Evolutionary conservation across 2,888 invertebrate genomes (phyloP).

Genomic region (Xestoiulus laeticollis): DNA sequence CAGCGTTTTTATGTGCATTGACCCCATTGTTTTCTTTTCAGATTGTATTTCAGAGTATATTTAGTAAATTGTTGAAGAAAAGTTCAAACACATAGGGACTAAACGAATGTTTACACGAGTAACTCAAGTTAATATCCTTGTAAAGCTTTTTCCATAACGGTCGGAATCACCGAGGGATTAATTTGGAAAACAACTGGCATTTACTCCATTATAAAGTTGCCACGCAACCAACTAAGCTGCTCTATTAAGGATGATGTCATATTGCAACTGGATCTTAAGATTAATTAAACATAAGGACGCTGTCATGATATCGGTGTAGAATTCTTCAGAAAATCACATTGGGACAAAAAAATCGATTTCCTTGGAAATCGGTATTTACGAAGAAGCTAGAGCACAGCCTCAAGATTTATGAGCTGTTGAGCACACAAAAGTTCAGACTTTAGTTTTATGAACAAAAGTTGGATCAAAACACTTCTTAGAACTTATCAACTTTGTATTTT

Average conservation of each 20-base stretch:
- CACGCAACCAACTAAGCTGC: neutral
- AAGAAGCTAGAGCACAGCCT: too few species aligned
- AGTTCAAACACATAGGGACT: neutral
- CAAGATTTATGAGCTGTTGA: too few species aligned
- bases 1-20: neutral
- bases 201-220: neutral
- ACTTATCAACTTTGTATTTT: too few species aligned
- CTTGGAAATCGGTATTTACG: too few species aligned
- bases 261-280: neutral
- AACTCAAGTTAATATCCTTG: neutral
- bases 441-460: too few species aligned
- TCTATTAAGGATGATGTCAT: neutral
- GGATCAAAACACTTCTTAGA: too few species aligned
- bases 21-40: neutral
- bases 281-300: neutral
- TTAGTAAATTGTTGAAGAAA: neutral
- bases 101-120: neutral
- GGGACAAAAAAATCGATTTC: neutral
- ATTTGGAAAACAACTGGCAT: conserved; percentile 3
- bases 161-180: neutral
- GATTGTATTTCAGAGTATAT: neutral
- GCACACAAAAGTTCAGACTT: too few species aligned
- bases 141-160: neutral
- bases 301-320: neutral
- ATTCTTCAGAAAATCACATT: too few species aligned